Conservation (phyloP, 2,888 invertebrate genomes). For the Papilio protenor region DNA sequence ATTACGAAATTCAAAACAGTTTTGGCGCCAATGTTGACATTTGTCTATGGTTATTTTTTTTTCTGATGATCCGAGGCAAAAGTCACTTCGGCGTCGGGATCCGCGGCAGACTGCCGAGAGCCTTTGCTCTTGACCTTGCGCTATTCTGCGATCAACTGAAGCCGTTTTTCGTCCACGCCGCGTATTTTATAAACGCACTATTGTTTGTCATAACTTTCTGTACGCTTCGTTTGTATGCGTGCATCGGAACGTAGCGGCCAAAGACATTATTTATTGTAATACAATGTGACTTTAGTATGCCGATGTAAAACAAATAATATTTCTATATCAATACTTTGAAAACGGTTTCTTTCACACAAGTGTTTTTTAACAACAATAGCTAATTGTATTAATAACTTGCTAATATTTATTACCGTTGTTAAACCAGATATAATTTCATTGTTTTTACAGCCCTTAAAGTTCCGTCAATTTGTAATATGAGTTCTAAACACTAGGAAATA, state of each 20-base stretch:
- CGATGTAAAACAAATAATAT: background rate
- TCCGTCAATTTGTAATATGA: background rate
- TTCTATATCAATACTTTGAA: background rate
- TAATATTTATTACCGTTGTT: background rate
- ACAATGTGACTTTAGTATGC: slow-evolving; percentile 15
- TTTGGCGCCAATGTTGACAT: slow-evolving; percentile 50
- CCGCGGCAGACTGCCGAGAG: slow-evolving; percentile 73
- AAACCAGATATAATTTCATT: background rate
- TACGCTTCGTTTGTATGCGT: slow-evolving; percentile 42
- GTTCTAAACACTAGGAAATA: too few species aligned
- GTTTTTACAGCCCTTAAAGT: too few species aligned
- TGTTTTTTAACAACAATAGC: slow-evolving; percentile 14
- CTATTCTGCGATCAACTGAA: slow-evolving; percentile 73
- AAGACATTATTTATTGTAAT: slow-evolving; percentile 21
- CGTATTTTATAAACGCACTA: slow-evolving; percentile 78
- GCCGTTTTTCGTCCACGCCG: slow-evolving; percentile 71
- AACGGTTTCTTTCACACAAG: background rate
- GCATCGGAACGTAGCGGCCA: slow-evolving; percentile 41
- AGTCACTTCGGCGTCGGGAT: slow-evolving; percentile 68
- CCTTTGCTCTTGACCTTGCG: slow-evolving; percentile 81
- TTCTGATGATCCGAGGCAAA: slow-evolving; percentile 53
- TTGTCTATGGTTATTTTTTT: slow-evolving; percentile 45
- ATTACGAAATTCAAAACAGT: slow-evolving; percentile 6
- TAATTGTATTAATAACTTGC: background rate
- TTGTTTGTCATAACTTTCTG: slow-evolving; percentile 80